Conservation (phyloP, 2,113 vertebrate species). For the Donacobius atricapilla region DNA sequence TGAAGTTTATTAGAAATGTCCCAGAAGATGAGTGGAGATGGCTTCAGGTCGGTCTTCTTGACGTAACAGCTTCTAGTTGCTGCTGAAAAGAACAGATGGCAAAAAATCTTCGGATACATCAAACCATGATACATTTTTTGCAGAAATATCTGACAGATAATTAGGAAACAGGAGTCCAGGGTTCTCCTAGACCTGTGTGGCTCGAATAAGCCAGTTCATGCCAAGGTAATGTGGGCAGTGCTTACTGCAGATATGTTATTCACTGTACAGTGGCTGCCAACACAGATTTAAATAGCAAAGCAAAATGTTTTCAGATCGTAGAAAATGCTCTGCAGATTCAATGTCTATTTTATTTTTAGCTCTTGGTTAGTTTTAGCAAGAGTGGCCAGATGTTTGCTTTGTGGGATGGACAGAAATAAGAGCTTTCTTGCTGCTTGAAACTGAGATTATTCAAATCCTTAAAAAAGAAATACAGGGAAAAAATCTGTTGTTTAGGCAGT, state of each 20-base stretch:
- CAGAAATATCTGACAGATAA: background rate
- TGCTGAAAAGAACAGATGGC: background rate
- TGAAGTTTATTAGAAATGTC: background rate
- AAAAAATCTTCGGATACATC: background rate
- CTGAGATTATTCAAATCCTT: background rate
- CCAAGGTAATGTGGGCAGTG: background rate
- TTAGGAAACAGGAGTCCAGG: background rate
- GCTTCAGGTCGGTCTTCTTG: background rate
- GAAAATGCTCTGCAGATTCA: background rate
- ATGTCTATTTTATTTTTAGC: background rate
- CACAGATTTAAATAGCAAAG: background rate
- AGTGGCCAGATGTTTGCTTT: slow-evolving; percentile 1
- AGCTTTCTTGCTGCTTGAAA: background rate
- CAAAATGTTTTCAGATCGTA: background rate
- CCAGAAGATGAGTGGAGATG: background rate
- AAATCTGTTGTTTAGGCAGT: background rate
- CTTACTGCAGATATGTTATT: background rate
- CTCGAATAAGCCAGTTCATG: background rate
- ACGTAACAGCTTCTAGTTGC: background rate
- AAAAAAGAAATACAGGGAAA: background rate
- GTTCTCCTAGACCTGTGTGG: background rate
- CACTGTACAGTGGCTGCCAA: background rate
- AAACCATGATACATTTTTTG: background rate
- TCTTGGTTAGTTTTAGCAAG: background rate
- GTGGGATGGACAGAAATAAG: background rate